Conservation (phyloP, 92 coral and sea anemone species). For the Heteractis magnifica region DNA sequence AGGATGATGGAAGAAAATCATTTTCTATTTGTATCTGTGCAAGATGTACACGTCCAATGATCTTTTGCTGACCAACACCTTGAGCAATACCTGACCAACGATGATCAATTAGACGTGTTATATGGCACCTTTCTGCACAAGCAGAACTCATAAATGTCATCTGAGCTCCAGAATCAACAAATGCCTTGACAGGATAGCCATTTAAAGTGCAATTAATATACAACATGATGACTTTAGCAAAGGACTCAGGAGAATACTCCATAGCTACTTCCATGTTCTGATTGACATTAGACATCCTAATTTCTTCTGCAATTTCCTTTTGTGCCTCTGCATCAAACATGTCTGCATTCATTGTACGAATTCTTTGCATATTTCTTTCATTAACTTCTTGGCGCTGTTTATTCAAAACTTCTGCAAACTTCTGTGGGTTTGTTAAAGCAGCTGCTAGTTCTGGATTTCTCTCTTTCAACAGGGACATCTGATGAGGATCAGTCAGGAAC, state of each 20-base stretch:
- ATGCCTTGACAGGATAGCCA: conserved; percentile 96
- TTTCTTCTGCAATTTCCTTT: conserved; percentile 92
- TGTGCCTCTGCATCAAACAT: conserved; percentile 92
- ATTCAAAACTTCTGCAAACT: conserved; percentile 64
- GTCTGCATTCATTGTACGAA: conserved; percentile 91
- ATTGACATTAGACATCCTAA: conserved; percentile 85
- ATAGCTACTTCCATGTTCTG: conserved; percentile 97
- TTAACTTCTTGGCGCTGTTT: conserved; percentile 81
- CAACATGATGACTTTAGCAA: conserved; percentile 90
- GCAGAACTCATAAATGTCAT: conserved; percentile 99
- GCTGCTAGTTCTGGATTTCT: conserved; percentile 92
- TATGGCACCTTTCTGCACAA: conserved; percentile 89
- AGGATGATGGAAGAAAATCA: conserved; percentile 90
- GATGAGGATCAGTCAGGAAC: conserved; percentile 86
- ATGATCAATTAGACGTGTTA: conserved; percentile 90
- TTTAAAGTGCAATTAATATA: conserved; percentile 88
- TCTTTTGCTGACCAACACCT: conserved; percentile 97
- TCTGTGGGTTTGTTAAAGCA: conserved; percentile 77
- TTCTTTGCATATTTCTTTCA: conserved; percentile 78
- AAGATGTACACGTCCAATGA: conserved; percentile 94
- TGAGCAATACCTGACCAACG: conserved; percentile 95
- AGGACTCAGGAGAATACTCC: conserved; percentile 95
- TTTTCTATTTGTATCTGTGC: conserved; percentile 95
- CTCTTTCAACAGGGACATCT: conserved; percentile 79
- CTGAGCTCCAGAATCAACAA: conserved; percentile 99